Base-by-base conservation (phyloP, 1,140 invertebrate species). In the Theocolax elegans region DNA sequence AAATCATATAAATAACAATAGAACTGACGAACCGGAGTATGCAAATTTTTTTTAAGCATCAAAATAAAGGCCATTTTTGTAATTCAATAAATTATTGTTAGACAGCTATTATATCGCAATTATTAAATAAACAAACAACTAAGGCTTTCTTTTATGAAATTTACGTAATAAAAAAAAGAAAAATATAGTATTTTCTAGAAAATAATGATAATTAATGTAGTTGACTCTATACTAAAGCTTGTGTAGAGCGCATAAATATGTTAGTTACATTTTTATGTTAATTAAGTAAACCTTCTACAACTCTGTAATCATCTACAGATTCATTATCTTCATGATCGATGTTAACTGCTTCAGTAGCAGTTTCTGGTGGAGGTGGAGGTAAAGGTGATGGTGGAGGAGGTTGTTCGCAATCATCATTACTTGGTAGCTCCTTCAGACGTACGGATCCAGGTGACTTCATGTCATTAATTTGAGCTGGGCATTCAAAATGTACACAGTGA, bases 401-500 rank as follows among this genome's bases (percentile, higher is more conserved):
- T 72, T 48, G 27, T 25, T 48, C 25, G 27, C 4, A 51, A 42
- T 63, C 27, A 58, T 72, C 71, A 63, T 54, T 67, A 44, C 7
- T 46, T 46, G 17, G 13, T 35, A 59, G 31, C 17, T 51, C 53
- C 27, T 66, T 66, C 31, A 71, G 67, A n/a, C 42, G 71, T 80
- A 74, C 66, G 74, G 51, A 63, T 21, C 74, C 40, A 8, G 76
- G 63, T 23, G 78, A 79, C 71, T 82, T 83, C 27, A 63, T 19
- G 2, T 71, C 58, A 49, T 13, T 60, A 65, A 78, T 74, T 82
- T 92, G 91, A 15, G 92, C 91, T 12, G 96, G 96, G 82, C 95
- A 97, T 87, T 99, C 97, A 83, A 99, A 94, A 85, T 99, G 97
- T 27, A 99, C 97, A 83, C 95, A 95, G 82, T 99, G 97, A 84